A percentile compares a stretch with the other conserved stretches of the same genome.
Evolutionary conservation across 2,888 invertebrate genomes (phyloP).

Genomic region (Hirtodrosophila cameraria): DNA sequence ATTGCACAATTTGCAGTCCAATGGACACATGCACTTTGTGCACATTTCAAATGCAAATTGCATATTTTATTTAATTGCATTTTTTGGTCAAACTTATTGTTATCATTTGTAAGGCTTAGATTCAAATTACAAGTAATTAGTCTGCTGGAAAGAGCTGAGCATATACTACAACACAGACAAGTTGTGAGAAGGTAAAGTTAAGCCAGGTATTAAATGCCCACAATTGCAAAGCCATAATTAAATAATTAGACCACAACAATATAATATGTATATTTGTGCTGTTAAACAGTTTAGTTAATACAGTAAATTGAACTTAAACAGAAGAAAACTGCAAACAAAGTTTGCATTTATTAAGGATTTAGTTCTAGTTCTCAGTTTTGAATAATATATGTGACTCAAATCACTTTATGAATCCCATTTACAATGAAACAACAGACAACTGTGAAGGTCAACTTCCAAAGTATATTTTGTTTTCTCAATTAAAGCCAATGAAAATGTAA

Average conservation of each 20-base stretch:
- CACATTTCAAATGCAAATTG: constrained; percentile 18
- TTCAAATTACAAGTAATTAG: constrained; percentile 23
- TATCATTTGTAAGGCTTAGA: not conserved
- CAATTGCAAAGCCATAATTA: not conserved
- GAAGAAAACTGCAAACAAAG: no score
- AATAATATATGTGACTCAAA: no score
- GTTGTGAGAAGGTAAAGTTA: not conserved
- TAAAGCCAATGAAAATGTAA: no score
- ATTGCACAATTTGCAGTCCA: constrained; percentile 18
- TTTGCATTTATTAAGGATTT: no score
- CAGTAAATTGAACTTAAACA: not conserved
- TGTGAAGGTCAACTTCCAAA: no score
- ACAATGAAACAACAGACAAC: no score
- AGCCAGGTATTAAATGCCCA: constrained; percentile 1
- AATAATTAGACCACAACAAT: not conserved
- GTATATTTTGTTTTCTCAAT: no score
- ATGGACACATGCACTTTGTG: constrained; percentile 7
- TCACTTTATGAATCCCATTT: no score
- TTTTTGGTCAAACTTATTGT: not conserved
- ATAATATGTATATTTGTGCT: not conserved
- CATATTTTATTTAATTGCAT: constrained; percentile 24
- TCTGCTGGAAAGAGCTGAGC: not conserved
- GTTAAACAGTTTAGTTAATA: not conserved
- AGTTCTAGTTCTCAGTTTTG: no score
- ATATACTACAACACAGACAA: not conserved